A percentile compares a stretch with the other conserved stretches of the same genome.
Conservation (phyloP, 2,797 vertebrate species). For the Potorous gilbertii region DNA sequence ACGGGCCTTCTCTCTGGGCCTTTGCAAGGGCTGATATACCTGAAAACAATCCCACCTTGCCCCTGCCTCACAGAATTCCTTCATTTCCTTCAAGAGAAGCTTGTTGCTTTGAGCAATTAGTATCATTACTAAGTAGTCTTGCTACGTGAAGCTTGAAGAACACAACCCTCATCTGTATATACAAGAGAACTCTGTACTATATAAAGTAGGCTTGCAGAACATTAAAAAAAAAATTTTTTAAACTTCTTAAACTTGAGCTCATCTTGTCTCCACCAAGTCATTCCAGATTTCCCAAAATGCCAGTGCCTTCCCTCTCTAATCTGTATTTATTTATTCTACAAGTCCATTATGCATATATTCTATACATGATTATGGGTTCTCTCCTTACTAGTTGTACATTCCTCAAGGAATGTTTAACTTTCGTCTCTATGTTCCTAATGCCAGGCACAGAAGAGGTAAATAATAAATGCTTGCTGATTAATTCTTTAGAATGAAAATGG, state of each 20-base stretch:
- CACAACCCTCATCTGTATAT: not conserved
- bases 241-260: not conserved
- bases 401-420: not conserved
- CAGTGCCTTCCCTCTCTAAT: not conserved
- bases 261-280: not conserved
- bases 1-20: not conserved
- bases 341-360: not conserved
- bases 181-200: not conserved
- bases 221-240: not conserved
- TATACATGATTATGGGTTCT: not conserved
- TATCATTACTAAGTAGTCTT: not conserved
- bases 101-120: not conserved
- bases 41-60: not conserved
- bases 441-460: not conserved
- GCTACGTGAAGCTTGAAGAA: not conserved
- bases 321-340: not conserved
- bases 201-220: not conserved
- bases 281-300: not conserved
- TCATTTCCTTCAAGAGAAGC: not conserved
- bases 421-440: not conserved
- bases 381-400: not conserved
- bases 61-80: not conserved
- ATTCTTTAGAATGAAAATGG: constrained; percentile 20
- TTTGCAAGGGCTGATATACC: not conserved
- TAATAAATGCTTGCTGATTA: not conserved